phyloP scores from a whole-genome alignment of 2,797 vertebrate species.

The Schizothorax lantsangensis region DNA sequence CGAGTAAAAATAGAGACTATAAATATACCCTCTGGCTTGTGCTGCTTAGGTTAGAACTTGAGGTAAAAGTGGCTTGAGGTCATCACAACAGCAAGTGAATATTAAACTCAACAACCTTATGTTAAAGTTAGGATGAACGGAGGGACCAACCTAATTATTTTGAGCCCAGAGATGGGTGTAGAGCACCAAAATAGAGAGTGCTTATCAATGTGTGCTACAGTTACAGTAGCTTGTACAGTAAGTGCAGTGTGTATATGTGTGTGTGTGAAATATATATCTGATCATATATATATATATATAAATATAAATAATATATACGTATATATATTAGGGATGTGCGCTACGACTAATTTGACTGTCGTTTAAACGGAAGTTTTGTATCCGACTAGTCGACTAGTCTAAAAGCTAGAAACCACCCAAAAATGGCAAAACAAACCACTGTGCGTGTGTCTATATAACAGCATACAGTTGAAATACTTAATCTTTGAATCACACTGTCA shows the following conservation, averaged over 20 bases:
- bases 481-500: too few species aligned
- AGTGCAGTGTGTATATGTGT: background rate
- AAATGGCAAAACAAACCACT: too few species aligned
- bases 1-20: conserved; percentile 14
- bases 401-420: too few species aligned
- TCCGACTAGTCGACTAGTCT: too few species aligned
- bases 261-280: too few species aligned
- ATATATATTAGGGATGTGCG: too few species aligned
- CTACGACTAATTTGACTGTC: too few species aligned
- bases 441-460: too few species aligned
- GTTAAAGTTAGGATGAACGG: background rate
- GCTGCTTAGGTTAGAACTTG: background rate
- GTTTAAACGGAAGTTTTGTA: too few species aligned
- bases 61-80: conserved; percentile 19
- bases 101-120: conserved; percentile 1
- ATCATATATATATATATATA: too few species aligned
- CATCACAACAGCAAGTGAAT: background rate
- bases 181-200: background rate
- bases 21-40: conserved; percentile 11
- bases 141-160: background rate
- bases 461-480: too few species aligned
- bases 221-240: background rate
- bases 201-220: background rate
- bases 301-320: too few species aligned
- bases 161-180: background rate